These are phyloP conservation scores for Tipula helvola DNA, from an alignment of 2,888 invertebrate species.

Conservation along the genomic window DNA sequence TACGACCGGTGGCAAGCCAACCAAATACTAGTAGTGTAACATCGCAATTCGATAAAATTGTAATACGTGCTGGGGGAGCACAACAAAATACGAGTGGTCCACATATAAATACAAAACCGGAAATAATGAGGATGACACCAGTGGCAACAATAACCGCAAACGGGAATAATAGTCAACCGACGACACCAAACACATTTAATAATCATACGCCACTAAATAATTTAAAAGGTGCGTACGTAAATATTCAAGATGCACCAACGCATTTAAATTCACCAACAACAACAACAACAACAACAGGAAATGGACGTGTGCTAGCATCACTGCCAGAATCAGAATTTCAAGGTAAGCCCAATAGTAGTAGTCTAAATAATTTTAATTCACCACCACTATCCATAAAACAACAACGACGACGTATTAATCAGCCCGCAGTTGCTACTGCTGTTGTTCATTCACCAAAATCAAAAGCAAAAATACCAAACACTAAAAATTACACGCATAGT, in stretches of 20 bases:
- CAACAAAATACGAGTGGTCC: not conserved
- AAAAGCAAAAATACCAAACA: conserved; percentile 10
- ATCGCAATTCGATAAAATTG: conserved; percentile 19
- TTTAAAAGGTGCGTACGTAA: conserved; percentile 52
- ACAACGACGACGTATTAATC: not conserved
- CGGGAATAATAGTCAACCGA: not conserved
- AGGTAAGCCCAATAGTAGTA: conserved; percentile 6
- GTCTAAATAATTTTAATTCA: not conserved
- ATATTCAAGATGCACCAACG: conserved; percentile 46
- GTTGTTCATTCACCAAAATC: conserved; percentile 32
- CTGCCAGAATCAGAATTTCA: conserved; percentile 25
- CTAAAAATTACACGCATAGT: not conserved
- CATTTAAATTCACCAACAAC: not conserved
- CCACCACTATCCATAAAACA: not conserved
- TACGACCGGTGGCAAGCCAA: conserved; percentile 12
- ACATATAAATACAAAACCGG: not conserved
- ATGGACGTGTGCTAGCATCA: conserved; percentile 27
- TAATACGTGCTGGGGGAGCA: conserved; percentile 28
- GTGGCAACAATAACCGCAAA: conserved; percentile 22
- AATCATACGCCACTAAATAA: not conserved
- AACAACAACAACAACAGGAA: not conserved
- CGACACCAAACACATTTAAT: not conserved
- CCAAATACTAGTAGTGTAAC: not conserved
- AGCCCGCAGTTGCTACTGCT: conserved; percentile 26
- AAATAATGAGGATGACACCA: conserved; percentile 28